phyloP scores from a whole-genome alignment of 2,888 invertebrate genomes.

The Phaonia tiefii region DNA sequence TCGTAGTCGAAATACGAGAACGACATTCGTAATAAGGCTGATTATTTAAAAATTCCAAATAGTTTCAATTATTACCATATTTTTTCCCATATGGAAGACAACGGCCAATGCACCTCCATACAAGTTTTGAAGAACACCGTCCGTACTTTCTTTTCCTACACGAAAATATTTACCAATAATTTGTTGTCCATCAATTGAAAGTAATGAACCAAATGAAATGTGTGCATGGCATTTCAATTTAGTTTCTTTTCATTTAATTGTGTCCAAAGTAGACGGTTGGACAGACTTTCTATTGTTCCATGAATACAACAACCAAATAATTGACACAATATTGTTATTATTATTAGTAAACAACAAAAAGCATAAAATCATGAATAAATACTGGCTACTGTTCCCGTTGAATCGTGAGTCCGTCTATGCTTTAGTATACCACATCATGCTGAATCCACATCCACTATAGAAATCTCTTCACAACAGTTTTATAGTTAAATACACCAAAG shows the following conservation, averaged over 20 bases:
- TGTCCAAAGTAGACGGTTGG: no score
- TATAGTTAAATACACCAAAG: conserved; percentile 35
- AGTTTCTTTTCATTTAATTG: no score
- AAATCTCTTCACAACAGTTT: conserved; percentile 60
- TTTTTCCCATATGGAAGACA: no score
- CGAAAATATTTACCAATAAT: conserved; percentile 29
- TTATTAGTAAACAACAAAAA: conserved; percentile 21
- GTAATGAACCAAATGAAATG: conserved; percentile 38
- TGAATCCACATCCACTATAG: conserved; percentile 50
- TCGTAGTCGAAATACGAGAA: no score
- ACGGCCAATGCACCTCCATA: no score
- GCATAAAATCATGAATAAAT: conserved; percentile 3
- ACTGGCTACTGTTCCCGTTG: background rate
- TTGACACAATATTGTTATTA: conserved; percentile 58
- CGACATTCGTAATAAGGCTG: no score
- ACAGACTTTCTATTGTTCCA: conserved; percentile 61
- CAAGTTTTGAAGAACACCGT: no score
- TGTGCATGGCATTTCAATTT: conserved; percentile 17
- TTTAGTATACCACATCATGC: no score
- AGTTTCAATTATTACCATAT: no score
- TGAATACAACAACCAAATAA: conserved; percentile 12
- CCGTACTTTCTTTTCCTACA: conserved; percentile 44
- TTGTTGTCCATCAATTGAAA: conserved; percentile 38
- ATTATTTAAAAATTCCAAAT: no score
- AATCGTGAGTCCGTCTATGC: no score